These are phyloP conservation scores for Wasmannia auropunctata DNA, from an alignment of 1,140 invertebrate species.

Conservation along the genomic window DNA sequence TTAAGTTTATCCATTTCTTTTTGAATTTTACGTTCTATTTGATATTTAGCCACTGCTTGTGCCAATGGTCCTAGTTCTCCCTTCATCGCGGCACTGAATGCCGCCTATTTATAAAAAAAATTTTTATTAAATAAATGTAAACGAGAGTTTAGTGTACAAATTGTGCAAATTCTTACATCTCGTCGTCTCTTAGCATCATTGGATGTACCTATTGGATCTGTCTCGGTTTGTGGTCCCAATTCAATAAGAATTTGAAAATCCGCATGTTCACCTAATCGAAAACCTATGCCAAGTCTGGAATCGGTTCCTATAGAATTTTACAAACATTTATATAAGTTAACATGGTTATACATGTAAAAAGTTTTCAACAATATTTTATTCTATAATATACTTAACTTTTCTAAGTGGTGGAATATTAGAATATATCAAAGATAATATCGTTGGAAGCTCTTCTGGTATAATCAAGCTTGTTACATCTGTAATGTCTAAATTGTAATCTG, in stretches of 20 bases:
- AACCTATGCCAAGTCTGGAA: conserved; percentile 91
- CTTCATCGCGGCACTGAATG: conserved; percentile 77
- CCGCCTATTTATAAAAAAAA: conserved; percentile 64
- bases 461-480: conserved; percentile 85
- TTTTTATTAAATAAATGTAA: not conserved
- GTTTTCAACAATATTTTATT: conserved; percentile 5
- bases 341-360: not conserved
- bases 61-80: conserved; percentile 80
- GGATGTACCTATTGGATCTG: conserved; percentile 86
- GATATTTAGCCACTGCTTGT: conserved; percentile 81
- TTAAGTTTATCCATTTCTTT: conserved; percentile 73
- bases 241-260: conserved; percentile 92
- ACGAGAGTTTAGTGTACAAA: not conserved
- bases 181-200: conserved; percentile 77
- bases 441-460: conserved; percentile 91
- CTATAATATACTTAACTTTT: conserved; percentile 87
- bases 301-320: conserved; percentile 88
- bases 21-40: conserved; percentile 75
- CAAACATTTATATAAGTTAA: not conserved
- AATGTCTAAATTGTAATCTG: too few species aligned
- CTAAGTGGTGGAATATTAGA: conserved; percentile 93
- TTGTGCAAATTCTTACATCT: conserved; percentile 47
- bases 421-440: conserved; percentile 90
- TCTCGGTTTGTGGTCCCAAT: conserved; percentile 90
- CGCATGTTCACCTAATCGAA: conserved; percentile 91